Conservation (phyloP, 2,113 vertebrate species). For the cat (Felis catus) region DNA sequence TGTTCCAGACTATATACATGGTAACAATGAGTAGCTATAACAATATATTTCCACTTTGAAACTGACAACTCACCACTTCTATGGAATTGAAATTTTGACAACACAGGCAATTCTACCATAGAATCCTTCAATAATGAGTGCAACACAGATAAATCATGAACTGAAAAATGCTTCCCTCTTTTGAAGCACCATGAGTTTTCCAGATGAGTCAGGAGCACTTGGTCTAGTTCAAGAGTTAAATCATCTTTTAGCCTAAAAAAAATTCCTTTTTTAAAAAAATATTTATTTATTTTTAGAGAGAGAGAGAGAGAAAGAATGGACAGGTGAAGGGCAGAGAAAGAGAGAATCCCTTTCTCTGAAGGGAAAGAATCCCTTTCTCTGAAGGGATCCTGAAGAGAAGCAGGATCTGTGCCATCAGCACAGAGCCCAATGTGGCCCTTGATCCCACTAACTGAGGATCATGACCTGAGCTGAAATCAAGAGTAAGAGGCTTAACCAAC, state of each 20-base stretch:
- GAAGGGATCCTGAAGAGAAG: no score
- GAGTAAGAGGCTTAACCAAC: no score
- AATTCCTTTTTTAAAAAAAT: no score
- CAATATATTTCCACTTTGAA: constrained; percentile 61
- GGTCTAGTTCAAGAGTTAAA: not conserved
- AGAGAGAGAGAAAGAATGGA: no score
- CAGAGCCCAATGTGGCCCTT: no score
- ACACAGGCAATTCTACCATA: constrained; percentile 18
- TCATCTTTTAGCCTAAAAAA: not conserved
- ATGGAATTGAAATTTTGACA: constrained; percentile 70
- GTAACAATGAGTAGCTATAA: constrained; percentile 40
- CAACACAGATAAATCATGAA: constrained; percentile 44
- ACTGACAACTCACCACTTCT: constrained; percentile 48
- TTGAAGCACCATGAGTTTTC: not conserved
- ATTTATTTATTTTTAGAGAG: no score
- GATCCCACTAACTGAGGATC: no score
- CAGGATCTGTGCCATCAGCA: no score
- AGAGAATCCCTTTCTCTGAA: no score
- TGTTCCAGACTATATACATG: not conserved
- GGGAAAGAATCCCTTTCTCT: no score
- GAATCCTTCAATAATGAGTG: constrained; percentile 22
- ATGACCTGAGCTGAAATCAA: no score
- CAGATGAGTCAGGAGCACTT: not conserved
- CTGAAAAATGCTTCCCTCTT: constrained; percentile 1
- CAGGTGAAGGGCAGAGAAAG: no score